Evolutionary conservation across 35 echinoderm and acorn worm genomes (phyloP).

Genomic region (Diadema setosum): DNA sequence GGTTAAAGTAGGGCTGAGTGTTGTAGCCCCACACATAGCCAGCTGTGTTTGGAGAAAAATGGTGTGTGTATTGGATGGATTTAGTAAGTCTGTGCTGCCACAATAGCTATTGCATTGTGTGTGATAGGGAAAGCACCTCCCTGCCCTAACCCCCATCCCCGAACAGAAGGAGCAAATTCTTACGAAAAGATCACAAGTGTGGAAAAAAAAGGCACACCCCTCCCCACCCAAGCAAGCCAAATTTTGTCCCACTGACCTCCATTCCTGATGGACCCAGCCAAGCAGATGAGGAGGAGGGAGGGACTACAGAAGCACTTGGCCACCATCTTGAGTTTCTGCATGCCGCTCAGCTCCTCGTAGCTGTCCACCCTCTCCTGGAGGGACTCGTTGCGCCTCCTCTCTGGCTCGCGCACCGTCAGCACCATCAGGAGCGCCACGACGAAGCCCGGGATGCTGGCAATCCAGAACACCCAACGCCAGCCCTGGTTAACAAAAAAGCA

Average conservation of each 20-base stretch:
- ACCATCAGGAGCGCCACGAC: slow-evolving; percentile 41
- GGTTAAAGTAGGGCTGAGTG: slow-evolving; percentile 76
- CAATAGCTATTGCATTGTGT: too few relatives aligned
- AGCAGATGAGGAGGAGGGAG: slow-evolving; percentile 58
- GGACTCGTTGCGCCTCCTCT: slow-evolving; percentile 18
- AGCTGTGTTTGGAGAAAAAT: too few relatives aligned
- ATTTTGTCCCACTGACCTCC: slow-evolving; percentile 58
- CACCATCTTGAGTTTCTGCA: slow-evolving; percentile 27
- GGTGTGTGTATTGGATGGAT: too few relatives aligned
- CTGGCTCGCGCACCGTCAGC: slow-evolving; percentile 51
- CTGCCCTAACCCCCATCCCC: too few relatives aligned
- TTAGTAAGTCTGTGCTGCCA: too few relatives aligned
- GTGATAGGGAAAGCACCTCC: too few relatives aligned
- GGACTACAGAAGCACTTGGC: slow-evolving; percentile 45
- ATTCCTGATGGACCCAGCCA: slow-evolving; percentile 87
- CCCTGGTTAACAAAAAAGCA: slow-evolving; percentile 15
- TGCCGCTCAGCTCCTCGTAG: not conserved
- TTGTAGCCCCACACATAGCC: slow-evolving; percentile 95
- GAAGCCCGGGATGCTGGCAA: slow-evolving; percentile 63
- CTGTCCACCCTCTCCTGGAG: not conserved
- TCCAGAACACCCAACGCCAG: slow-evolving; percentile 75
- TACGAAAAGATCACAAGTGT: too few relatives aligned
- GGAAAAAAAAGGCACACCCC: too few relatives aligned
- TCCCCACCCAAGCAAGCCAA: too few relatives aligned
- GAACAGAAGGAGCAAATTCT: too few relatives aligned